phyloP scores from a whole-genome alignment of 2,797 vertebrate genomes.

The Anguilla marmorata region DNA sequence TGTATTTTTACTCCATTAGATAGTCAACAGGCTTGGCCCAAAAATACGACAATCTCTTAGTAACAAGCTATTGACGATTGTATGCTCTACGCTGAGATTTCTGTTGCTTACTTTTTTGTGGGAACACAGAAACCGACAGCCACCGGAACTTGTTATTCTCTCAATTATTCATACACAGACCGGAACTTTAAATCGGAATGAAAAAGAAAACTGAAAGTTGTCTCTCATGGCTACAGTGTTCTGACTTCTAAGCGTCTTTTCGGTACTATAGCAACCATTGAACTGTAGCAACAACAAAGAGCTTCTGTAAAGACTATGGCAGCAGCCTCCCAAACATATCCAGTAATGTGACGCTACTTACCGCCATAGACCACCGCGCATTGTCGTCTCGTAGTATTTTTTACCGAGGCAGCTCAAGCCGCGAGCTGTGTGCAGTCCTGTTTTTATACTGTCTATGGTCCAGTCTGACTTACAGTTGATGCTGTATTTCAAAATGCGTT shows the following conservation, averaged over 20 bases:
- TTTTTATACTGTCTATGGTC: no score
- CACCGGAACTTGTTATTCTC: not conserved
- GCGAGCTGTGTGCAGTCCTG: no score
- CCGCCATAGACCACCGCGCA: no score
- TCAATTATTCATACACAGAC: not conserved
- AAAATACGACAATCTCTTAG: not conserved
- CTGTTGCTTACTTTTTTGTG: not conserved
- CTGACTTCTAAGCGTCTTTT: not conserved
- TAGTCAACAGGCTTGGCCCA: not conserved
- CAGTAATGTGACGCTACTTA: not conserved
- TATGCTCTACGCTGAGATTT: not conserved
- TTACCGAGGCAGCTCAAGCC: no score
- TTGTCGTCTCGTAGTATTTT: no score
- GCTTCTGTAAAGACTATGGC: not conserved
- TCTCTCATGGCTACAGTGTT: not conserved
- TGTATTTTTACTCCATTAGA: not conserved
- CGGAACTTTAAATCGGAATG: not conserved
- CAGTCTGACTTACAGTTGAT: no score
- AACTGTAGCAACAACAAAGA: no score
- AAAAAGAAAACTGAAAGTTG: not conserved
- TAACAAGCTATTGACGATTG: not conserved
- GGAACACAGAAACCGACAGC: not conserved
- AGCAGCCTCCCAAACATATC: slow-evolving; percentile 1
- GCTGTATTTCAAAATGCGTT: no score
- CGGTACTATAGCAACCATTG: slow-evolving; percentile 16